phyloP scores from a whole-genome alignment of 2,113 vertebrate genomes.

The Todiramphus chloris region DNA sequence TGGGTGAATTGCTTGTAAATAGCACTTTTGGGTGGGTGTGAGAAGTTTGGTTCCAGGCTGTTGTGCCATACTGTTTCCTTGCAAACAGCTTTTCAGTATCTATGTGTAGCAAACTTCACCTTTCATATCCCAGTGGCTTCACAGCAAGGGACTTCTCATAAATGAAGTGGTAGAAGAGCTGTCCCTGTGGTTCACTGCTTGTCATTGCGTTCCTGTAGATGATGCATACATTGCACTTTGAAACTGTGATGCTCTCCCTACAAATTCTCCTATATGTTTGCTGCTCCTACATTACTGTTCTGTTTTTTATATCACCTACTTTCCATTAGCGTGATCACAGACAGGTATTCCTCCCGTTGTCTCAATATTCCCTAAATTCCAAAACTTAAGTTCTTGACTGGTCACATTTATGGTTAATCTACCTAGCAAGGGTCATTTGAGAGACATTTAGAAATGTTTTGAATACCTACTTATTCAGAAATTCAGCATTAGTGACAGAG shows the following conservation, averaged over 20 bases:
- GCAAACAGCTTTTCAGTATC: slow-evolving; percentile 54
- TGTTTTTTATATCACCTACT: not conserved
- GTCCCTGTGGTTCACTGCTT: not conserved
- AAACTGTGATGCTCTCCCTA: not conserved
- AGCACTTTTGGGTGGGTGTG: slow-evolving; percentile 53
- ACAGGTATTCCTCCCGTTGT: not conserved
- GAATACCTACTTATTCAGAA: not conserved
- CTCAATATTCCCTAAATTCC: not conserved
- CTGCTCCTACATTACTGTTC: not conserved
- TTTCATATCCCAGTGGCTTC: slow-evolving; percentile 8
- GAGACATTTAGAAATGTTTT: not conserved
- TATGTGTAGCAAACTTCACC: slow-evolving; percentile 9
- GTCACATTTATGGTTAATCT: not conserved
- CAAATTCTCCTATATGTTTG: not conserved
- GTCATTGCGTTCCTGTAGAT: not conserved
- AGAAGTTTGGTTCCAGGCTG: slow-evolving; percentile 56
- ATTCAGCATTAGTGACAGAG: not conserved
- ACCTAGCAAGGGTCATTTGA: not conserved
- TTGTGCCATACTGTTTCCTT: slow-evolving; percentile 48
- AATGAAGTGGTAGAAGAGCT: not conserved
- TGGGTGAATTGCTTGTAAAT: slow-evolving; percentile 74
- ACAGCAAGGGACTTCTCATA: slow-evolving; percentile 10
- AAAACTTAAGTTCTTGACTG: not conserved
- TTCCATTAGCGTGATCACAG: not conserved
- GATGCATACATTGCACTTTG: not conserved